Base-by-base conservation (phyloP, 2,888 invertebrate species). In the Tinea trinotella region DNA sequence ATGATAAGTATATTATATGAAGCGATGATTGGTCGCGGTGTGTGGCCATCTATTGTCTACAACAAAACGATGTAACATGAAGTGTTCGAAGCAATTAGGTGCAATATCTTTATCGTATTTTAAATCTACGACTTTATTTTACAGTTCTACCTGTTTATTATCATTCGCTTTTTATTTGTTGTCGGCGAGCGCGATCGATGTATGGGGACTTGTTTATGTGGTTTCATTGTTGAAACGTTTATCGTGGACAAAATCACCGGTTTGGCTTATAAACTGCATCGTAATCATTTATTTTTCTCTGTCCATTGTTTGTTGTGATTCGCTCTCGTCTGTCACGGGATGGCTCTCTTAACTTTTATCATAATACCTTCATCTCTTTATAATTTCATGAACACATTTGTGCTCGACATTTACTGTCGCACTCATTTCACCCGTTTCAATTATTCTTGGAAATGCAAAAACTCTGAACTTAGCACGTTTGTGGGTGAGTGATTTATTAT, bases 1-100 rank as follows among this genome's bases (percentile, higher is more conserved):
- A 55, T 55, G 53, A 52, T 53, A 52, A 52, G 22, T 35, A 52
- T 52, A 62, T 70, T 70, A 74, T 71, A 53, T 20, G 68, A 66
- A 57, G 54, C 57, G 63, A 60, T 70, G 75, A 77, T 80, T 81
- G 78, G 70, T 62, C 81, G 67, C 67, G 76, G 82, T 80, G 81
- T 82, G 83, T 77, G 84, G 82, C 64, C 64, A n/a, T 52, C 64
- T 61, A 68, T 70, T 70, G 66, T 70, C 53, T 55, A 36, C 9
- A 54, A 56, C 48, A 56, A 56, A 53, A 44, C 56, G 58, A 56
- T 61, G 59, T 59, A 62, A 62, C 59, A 55, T 56, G 59, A 63
- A 40, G 53, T 66, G 66, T 66, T 61, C 57, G 56, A 50, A 50
- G 61, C 70, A 74, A 78, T 78, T 76, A 77, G 66, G 62, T 61